Evolutionary conservation across 2,888 invertebrate species (phyloP), one percentile per base, ranked within the genome.

Genomic region (Pteria penguin): DNA sequence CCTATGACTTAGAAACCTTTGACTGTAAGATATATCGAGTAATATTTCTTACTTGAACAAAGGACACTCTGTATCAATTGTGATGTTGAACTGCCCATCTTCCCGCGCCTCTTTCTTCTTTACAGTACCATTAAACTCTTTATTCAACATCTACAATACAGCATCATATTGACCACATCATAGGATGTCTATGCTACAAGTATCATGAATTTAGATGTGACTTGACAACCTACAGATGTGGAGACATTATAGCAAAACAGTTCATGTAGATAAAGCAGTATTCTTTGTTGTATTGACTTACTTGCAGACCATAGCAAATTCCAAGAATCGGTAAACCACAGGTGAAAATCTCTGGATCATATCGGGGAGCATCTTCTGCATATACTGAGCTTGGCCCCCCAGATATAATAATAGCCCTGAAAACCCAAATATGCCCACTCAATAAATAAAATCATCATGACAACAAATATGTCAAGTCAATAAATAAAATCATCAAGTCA

Each of bases 321-420:
- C 99, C 99, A 94, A 94, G 78, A 82, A 99, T 96, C 4, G 99
- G 99, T 85, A 99, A 93, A 83, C 97, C 98, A 92, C 97, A 96
- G 93, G 96, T 95, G 93, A 99, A 99, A 89, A 99, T 97, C 89
- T 97, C 97, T 0, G 97, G 95, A 92, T 99, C 99, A 90, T 98
- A 98, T 91, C 95, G 93, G 22, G 98, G 98, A 68, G 99, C 98
- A 93, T 98, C 97, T 84, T 96, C 95, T 11, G 97, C 97, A 92
- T 97, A 97, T 5, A 99, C 98, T 0, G 99, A 99, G 93, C 95
- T 97, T 36, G 99, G 99, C 0, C 99, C 99, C 45, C 99, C 99
- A 14, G 98, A 98, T 90, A 99, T 98, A 87, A 99, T 97, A 88
- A 99, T 96, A 55, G 97, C 99, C 87, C 97, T 96, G 88, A 72